phyloP scores from a whole-genome alignment of 2,113 vertebrate species.

The Phocoena phocoena region DNA sequence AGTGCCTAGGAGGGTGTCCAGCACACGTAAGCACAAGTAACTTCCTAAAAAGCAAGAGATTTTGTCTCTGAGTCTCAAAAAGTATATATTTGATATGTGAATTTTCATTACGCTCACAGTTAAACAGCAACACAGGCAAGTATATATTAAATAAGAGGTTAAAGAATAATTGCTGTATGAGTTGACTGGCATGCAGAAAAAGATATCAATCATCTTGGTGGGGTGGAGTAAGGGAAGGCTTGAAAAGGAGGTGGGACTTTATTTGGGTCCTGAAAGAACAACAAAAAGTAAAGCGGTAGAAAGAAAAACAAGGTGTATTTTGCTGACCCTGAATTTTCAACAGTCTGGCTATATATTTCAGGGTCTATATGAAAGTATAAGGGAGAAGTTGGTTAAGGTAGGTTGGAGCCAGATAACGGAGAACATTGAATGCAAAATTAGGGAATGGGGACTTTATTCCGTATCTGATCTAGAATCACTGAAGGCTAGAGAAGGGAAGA shows the following conservation, averaged over 20 bases:
- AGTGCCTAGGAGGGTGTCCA: not conserved
- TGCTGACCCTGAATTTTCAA: not conserved
- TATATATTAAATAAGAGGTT: not conserved
- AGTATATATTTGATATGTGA: not conserved
- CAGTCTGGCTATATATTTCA: not conserved
- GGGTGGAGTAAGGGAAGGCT: not conserved
- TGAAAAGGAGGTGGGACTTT: not conserved
- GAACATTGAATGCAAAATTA: not conserved
- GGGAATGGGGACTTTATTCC: not conserved
- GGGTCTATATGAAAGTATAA: not conserved
- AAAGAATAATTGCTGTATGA: not conserved
- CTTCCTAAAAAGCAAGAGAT: not conserved
- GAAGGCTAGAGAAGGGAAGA: not conserved
- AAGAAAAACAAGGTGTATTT: not conserved
- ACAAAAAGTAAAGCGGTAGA: not conserved
- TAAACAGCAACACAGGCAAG: not conserved
- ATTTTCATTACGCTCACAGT: not conserved
- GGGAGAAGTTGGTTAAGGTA: not conserved
- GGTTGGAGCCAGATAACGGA: not conserved
- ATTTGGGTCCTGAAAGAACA: not conserved
- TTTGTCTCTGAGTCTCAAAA: slow-evolving; percentile 18
- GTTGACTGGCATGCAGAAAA: not conserved
- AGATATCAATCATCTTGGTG: not conserved
- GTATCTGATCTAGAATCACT: not conserved
- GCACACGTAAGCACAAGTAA: not conserved